Conservation (phyloP, 2,113 vertebrate species). For the Albula goreensis region DNA sequence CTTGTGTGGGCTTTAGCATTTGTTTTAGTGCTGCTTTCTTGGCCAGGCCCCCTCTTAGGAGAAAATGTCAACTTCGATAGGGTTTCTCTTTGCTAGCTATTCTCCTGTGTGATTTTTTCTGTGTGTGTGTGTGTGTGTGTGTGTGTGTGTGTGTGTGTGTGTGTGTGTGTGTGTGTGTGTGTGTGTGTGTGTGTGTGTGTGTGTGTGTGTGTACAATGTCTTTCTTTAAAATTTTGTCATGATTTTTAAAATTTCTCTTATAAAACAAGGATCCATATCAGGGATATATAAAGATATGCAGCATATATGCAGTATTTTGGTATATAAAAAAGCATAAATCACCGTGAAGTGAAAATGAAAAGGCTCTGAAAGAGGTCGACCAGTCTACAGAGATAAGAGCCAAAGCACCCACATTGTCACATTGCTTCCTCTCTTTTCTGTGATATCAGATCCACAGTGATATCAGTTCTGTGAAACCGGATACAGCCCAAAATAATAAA, state of each 20-base stretch:
- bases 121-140: background rate
- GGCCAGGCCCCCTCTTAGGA: too few relatives aligned
- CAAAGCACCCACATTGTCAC: background rate
- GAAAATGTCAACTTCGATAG: too few relatives aligned
- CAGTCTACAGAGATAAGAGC: background rate
- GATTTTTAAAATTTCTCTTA: too few relatives aligned
- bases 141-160: background rate
- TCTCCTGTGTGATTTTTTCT: too few relatives aligned
- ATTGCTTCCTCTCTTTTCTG: slow-evolving; percentile 11
- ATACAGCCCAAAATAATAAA: slow-evolving; percentile 6
- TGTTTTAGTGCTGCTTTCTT: too few relatives aligned
- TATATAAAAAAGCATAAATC: background rate
- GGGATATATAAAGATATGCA: background rate
- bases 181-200: too few relatives aligned
- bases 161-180: background rate
- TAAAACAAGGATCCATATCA: too few relatives aligned
- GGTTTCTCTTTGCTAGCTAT: too few relatives aligned
- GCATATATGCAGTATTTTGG: background rate
- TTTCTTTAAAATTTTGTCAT: background rate
- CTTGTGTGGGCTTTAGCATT: too few relatives aligned
- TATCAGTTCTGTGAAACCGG: slow-evolving; percentile 25
- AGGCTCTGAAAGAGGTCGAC: background rate
- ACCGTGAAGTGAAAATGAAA: too few relatives aligned
- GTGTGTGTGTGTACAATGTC: too few relatives aligned
- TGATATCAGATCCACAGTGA: background rate